Conservation (phyloP, 2,797 vertebrate genomes). For the Buceros bicornis region DNA sequence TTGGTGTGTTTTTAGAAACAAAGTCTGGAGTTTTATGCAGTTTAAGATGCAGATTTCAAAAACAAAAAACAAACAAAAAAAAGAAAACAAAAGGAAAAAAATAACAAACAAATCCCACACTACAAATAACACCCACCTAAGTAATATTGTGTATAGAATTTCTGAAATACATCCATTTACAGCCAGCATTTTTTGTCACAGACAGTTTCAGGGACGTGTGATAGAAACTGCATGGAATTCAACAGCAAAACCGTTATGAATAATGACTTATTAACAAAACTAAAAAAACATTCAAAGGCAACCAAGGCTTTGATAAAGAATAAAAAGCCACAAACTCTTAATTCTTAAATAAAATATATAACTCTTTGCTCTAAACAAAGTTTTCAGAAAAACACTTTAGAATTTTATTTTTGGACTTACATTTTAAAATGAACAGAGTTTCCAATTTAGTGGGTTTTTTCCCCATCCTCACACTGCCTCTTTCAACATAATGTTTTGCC, state of each 20-base stretch:
- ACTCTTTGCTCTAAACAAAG: neutral
- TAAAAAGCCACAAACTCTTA: neutral
- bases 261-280: neutral
- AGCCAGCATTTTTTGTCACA: neutral
- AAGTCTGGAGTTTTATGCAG: neutral
- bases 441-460: neutral
- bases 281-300: neutral
- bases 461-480: neutral
- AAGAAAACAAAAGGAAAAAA: too few species aligned
- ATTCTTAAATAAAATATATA: neutral
- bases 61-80: accelerated
- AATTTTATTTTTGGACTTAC: neutral
- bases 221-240: neutral
- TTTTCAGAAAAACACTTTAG: neutral
- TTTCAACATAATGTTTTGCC: neutral
- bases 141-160: neutral
- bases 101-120: too few species aligned
- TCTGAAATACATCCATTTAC: neutral
- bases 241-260: neutral
- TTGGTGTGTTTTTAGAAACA: neutral
- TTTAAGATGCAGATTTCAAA: neutral
- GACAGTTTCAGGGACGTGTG: neutral
- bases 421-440: neutral
- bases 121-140: neutral
- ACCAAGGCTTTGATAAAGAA: neutral